Conservation (phyloP, 2,113 vertebrate species). For the Circaetus cinerascens region DNA sequence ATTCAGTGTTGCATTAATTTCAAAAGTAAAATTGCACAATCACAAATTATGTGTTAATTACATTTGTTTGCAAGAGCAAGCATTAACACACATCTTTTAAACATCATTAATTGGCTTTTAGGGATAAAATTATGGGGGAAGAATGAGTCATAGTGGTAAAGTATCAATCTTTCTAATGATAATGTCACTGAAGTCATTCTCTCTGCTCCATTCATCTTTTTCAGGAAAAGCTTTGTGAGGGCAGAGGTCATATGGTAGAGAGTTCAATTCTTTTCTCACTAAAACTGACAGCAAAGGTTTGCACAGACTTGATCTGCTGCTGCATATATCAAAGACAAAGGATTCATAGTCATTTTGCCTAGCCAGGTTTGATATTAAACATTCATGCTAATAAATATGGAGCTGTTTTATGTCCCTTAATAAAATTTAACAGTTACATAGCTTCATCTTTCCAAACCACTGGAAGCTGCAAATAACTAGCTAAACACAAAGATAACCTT, state of each 20-base stretch:
- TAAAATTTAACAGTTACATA: neutral
- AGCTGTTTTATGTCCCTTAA: neutral
- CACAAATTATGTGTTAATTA: neutral
- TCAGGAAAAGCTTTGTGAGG: neutral
- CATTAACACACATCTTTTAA: conserved; percentile 6
- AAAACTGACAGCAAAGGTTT: neutral
- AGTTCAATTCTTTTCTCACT: neutral
- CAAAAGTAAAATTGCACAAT: neutral
- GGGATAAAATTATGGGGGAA: neutral
- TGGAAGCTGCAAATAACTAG: neutral
- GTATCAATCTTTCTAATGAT: neutral
- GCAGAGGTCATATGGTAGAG: neutral
- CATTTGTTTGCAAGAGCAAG: neutral
- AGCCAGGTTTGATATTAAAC: neutral
- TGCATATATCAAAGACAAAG: neutral
- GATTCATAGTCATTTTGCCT: neutral
- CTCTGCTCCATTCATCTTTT: neutral
- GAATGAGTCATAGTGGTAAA: neutral
- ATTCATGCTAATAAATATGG: neutral
- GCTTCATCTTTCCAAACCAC: neutral
- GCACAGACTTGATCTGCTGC: neutral
- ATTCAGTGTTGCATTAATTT: neutral
- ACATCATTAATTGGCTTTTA: conserved; percentile 26
- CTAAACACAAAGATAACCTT: neutral
- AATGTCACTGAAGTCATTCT: neutral